These are phyloP conservation scores for Phacellophora camtschatica DNA, from an alignment of 30 jellyfish, hydroid and myxozoan species.

Conservation along the genomic window DNA sequence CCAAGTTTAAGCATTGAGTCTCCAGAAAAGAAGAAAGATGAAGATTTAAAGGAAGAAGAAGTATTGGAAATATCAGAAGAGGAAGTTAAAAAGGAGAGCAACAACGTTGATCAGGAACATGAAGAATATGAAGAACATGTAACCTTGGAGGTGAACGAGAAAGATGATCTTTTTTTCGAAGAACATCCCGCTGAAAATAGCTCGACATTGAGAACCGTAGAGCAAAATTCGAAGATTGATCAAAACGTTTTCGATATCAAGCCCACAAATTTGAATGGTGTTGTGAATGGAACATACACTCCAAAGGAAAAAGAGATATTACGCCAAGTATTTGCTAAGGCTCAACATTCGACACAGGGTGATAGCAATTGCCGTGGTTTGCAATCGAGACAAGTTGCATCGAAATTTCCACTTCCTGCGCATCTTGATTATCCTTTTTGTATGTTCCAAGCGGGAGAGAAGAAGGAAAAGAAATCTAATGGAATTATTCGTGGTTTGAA, in stretches of 20 bases:
- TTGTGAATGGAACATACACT: slow-evolving; percentile 59
- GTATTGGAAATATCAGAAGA: neutral
- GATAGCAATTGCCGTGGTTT: neutral
- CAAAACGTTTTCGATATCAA: slow-evolving; percentile 21
- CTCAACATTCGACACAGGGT: neutral
- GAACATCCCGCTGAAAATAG: slow-evolving; percentile 15
- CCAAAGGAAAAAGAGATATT: slow-evolving; percentile 77
- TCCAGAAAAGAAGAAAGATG: neutral
- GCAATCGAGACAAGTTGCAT: neutral
- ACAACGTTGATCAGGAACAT: neutral
- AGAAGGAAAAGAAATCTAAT: slow-evolving; percentile 26
- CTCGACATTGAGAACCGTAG: neutral
- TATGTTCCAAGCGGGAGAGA: slow-evolving; percentile 34
- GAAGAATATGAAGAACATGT: neutral
- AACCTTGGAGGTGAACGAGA: neutral
- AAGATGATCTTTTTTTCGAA: neutral
- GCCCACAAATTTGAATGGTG: slow-evolving; percentile 56
- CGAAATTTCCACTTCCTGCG: slow-evolving; percentile 50
- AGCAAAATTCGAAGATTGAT: neutral
- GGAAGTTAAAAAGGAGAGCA: neutral
- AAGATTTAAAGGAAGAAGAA: neutral
- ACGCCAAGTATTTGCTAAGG: slow-evolving; percentile 57
- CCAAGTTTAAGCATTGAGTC: neutral
- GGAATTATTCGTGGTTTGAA: slow-evolving; percentile 44
- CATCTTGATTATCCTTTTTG: slow-evolving; percentile 65